Evolutionary conservation across 1,140 invertebrate species (phyloP).

Genomic region (Pissodes strobi): DNA sequence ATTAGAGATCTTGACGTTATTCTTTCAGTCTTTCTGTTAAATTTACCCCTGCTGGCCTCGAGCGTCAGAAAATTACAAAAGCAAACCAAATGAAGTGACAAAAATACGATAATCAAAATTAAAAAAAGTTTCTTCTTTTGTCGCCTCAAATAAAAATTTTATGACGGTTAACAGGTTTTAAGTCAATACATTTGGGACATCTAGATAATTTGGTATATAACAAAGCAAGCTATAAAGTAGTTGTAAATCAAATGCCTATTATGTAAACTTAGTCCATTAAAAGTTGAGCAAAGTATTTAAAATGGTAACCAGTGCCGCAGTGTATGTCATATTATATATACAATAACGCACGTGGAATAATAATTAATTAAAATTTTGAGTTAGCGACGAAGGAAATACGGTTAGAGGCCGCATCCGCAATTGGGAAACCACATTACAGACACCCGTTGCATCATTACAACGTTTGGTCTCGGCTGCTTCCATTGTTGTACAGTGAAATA

Average conservation of each 20-base stretch:
- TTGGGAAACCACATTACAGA: constrained; percentile 38
- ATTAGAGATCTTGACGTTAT: constrained; percentile 28
- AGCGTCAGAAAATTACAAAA: constrained; percentile 20
- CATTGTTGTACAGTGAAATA: constrained; percentile 30
- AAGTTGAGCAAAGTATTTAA: neutral
- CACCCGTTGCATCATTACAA: constrained; percentile 36
- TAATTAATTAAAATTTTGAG: constrained; percentile 39
- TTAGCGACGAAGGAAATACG: constrained; percentile 33
- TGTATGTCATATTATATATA: constrained; percentile 24
- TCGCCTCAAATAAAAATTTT: too few relatives aligned
- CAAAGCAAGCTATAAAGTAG: too few relatives aligned
- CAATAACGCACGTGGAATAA: constrained; percentile 38
- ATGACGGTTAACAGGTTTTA: too few relatives aligned
- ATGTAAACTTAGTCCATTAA: neutral
- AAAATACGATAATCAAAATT: constrained; percentile 19
- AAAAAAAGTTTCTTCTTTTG: neutral
- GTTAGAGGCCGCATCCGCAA: constrained; percentile 33
- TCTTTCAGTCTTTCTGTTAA: constrained; percentile 25
- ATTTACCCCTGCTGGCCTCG: constrained; percentile 21
- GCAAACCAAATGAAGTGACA: constrained; percentile 21
- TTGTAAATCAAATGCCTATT: too few relatives aligned
- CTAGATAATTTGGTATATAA: too few relatives aligned
- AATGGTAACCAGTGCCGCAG: constrained; percentile 15
- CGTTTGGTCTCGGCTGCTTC: constrained; percentile 22
- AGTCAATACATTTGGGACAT: too few relatives aligned